Conservation (phyloP, 2,888 invertebrate species). For the Lithodes maja region DNA sequence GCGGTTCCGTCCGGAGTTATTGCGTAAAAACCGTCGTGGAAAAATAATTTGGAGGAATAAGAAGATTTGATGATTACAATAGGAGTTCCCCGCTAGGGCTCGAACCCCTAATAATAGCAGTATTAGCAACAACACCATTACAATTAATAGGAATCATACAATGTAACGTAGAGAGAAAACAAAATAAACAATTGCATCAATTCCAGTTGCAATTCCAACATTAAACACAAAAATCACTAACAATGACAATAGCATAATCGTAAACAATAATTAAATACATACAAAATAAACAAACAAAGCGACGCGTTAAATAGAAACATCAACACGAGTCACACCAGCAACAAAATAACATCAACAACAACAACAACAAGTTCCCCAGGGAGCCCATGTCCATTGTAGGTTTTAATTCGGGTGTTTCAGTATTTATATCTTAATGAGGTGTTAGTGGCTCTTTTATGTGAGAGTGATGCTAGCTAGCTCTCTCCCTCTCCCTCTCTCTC, state of each 20-base stretch:
- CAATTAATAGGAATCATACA: not conserved
- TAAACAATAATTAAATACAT: not conserved
- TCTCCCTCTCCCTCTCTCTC: not conserved
- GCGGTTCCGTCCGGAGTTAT: too few relatives aligned
- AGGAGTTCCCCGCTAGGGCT: too few relatives aligned
- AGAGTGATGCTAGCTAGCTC: not conserved
- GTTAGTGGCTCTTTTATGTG: not conserved
- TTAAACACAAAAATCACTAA: not conserved
- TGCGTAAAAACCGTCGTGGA: too few relatives aligned
- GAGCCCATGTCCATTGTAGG: not conserved
- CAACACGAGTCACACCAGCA: not conserved
- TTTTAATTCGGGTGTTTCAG: not conserved
- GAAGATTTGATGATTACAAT: too few relatives aligned
- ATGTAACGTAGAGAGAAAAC: not conserved
- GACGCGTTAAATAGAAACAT: not conserved
- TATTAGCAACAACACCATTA: not conserved
- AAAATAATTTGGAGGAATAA: too few relatives aligned
- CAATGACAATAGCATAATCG: not conserved
- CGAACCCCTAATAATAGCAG: not conserved
- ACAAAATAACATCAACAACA: not conserved
- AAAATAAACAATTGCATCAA: not conserved
- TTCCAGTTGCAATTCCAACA: not conserved
- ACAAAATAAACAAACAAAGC: not conserved
- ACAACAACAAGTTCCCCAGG: not conserved
- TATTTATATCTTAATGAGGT: constrained; percentile 1